Conservation (phyloP, 1,140 invertebrate species). For the Diachasma alloeum region DNA sequence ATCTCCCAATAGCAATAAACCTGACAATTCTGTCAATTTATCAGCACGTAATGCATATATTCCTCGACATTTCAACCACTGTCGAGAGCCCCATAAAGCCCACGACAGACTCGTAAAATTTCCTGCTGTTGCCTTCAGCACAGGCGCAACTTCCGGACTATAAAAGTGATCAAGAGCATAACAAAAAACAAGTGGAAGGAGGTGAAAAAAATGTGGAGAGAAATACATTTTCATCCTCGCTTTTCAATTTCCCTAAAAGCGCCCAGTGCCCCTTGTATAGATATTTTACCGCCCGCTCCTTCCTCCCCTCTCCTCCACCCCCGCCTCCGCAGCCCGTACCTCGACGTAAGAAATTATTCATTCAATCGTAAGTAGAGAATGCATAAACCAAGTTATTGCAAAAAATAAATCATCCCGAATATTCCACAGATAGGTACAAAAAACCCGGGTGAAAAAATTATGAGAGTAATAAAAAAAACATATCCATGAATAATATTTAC, state of each 20-base stretch:
- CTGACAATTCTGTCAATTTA: background rate
- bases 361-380: background rate
- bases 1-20: background rate
- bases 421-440: background rate
- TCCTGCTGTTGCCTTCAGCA: background rate
- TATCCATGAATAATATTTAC: background rate
- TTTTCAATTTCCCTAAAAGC: slow-evolving; percentile 8
- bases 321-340: too few relatives aligned
- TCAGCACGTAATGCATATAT: background rate
- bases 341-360: background rate
- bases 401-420: too few relatives aligned
- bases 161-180: background rate
- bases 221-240: background rate
- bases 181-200: background rate
- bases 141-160: background rate
- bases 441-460: background rate
- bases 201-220: background rate
- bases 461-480: background rate
- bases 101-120: background rate
- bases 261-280: background rate
- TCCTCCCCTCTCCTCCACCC: background rate
- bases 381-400: background rate
- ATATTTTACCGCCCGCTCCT: background rate
- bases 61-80: background rate
- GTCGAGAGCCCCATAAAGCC: background rate